Base-by-base conservation (phyloP, 2,888 invertebrate genomes). In the Pteria penguin region DNA sequence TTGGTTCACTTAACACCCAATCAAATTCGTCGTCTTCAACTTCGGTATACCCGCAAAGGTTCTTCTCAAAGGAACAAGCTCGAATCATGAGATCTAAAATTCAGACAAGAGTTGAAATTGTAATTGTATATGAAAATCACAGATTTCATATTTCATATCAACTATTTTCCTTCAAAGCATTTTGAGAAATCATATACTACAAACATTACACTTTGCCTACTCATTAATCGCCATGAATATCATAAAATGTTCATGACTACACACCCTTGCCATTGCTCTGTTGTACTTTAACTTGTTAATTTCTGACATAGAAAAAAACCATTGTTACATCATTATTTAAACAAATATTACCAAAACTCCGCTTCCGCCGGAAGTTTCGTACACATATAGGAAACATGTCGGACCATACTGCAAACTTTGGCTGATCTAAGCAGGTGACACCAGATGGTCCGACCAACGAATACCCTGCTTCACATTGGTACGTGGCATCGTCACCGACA, bases 391-490 rank as follows among this genome's bases (percentile, higher is more conserved):
- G 84, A 55, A 78, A 82, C 8, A 62, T 57, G 52, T 83, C 80
- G 33, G 82, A 79, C 84, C 84, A 85, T 1, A 85, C 76, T 0
- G 83, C 84, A 55, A 82, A 83, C 1, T 79, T 81, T 22, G 81
- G 81, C 58, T 85, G 84, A 65, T 85, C 83, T 2, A 83, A 55
- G 75, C 86, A 86, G 27, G 78, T 80, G 68, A 86, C 74, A 3
- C 75, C 62, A 0, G 82, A 78, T 24, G 83, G 76, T 4, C 85
- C 85, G 29, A 83, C 78, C 60, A 85, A 70, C 60, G 78, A 77
- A 55, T 82, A 83, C 4, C 84, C 83, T 1, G 79, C 76, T n/a
- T 81, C 60, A 71, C 86, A 86, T 22, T 63, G 61, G 55, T 82
- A 86, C 63, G 75, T 72, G 22, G 75, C 81, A 2, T 73, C 69